Conservation (phyloP, 2,113 vertebrate genomes). For the Myotis brandtii region DNA sequence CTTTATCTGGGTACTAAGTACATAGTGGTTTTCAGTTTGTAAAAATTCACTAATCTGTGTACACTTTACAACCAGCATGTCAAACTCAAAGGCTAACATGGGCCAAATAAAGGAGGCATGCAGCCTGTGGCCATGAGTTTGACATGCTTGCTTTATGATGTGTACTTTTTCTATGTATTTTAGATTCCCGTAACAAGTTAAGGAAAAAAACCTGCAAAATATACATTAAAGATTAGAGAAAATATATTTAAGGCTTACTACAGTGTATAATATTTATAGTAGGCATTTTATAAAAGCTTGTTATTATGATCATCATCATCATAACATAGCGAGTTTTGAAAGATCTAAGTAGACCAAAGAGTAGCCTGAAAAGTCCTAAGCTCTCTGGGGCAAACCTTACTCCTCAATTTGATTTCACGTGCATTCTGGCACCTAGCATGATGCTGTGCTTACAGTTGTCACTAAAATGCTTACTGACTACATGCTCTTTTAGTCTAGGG, state of each 20-base stretch:
- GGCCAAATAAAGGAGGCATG: too few species aligned
- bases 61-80: neutral
- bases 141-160: neutral
- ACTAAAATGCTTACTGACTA: neutral
- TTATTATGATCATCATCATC: neutral
- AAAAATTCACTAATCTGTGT: neutral
- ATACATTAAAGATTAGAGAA: neutral
- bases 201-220: neutral
- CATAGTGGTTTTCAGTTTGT: neutral
- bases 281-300: neutral
- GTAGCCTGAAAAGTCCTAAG: neutral
- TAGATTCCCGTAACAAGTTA: constrained; percentile 19
- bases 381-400: neutral
- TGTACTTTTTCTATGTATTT: constrained; percentile 4
- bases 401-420: constrained; percentile 31
- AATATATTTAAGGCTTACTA: neutral
- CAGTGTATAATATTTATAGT: neutral
- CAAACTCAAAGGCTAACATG: too few species aligned
- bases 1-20: neutral
- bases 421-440: neutral
- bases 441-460: neutral
- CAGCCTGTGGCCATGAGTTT: accelerated
- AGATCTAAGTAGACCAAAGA: constrained; percentile 23
- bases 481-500: neutral
- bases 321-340: neutral